These are phyloP conservation scores for Archivesica marissinica DNA, from an alignment of 1,140 invertebrate species.

Conservation along the genomic window DNA sequence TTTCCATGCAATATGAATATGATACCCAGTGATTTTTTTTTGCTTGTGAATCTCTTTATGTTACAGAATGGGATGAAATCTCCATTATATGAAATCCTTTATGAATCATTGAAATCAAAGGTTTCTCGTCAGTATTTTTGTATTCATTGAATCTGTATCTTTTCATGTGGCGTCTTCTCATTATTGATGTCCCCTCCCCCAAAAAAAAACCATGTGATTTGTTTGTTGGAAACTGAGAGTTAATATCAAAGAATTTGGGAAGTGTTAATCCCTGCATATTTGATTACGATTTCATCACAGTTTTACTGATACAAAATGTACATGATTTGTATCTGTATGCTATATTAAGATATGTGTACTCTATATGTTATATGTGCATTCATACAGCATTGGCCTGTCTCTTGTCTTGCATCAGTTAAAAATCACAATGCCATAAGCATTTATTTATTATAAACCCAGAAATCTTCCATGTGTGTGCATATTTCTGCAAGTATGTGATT, in stretches of 20 bases:
- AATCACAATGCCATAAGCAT: conserved; percentile 7
- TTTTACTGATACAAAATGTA: no score
- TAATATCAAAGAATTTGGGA: no score
- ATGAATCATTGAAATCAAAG: conserved; percentile 40
- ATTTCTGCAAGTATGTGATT: conserved; percentile 34
- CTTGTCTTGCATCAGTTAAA: conserved; percentile 31
- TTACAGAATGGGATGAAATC: conserved; percentile 15
- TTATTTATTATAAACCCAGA: conserved; percentile 27
- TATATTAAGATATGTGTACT: neutral
- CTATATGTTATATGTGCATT: neutral
- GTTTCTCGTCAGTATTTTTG: conserved; percentile 4
- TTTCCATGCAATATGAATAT: no score
- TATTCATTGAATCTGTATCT: neutral
- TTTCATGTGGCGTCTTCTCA: neutral
- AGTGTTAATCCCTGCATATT: neutral
- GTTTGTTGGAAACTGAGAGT: no score
- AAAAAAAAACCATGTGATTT: neutral
- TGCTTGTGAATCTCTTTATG: conserved; percentile 14
- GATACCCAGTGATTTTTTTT: conserved; percentile 9
- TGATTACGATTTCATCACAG: neutral
- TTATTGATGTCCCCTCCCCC: neutral
- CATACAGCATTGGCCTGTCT: conserved; percentile 6
- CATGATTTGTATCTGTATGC: no score
- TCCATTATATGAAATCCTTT: conserved; percentile 36
- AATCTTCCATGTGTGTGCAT: conserved; percentile 38